Evolutionary conservation across 2,113 vertebrate genomes (phyloP), one percentile per base, ranked within the genome.

Genomic region (Monopterus albus): DNA sequence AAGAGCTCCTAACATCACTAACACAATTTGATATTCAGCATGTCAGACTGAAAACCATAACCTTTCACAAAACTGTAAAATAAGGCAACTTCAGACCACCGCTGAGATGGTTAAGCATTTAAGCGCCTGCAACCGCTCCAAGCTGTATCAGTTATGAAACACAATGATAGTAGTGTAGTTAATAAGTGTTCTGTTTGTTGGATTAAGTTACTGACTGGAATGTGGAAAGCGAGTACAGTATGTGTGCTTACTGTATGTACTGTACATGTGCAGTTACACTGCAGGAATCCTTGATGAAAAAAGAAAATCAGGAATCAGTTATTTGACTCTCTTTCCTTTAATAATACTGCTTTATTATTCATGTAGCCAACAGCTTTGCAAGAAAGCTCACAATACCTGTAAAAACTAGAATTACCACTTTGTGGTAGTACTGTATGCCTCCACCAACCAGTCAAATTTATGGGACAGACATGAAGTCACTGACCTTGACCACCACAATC

Each of bases 11-110:
- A 83, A 75, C 67, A 60, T 72, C 74, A 29, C 47, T 66, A 67
- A 56, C 38, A 17, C 9, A 52, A 40, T 50, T 64, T 58, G 11
- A 38, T 23, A 15, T 38, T 46, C 28, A 15, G 17, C 25, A 21
- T 78, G 38, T 69, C 55, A 49, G 17, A 66, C 6, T 35, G 26
- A 53, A 47, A 43, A n/a, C 13, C 10, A 52, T 79, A 72, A 75
- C 26, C 85, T 72, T 66, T 7, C 15, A 28, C 17, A 55, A 43
- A 12, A 46, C 15, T 28, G 62, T 80, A 68, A 87, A n/a, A 82
- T 65, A 55, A 78, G 75, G 64, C 10, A 42, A 39, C 38, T 31
- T 52, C 43, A 53, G 75, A 78, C 57, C 80, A 50, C 52, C 66
- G 1, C 7, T 0, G 77, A 72, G 62, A 53, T 23, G 42, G 40